Evolutionary conservation across 2,113 vertebrate genomes (phyloP), one percentile per base, ranked within the genome.

Genomic region (Puffinus mauretanicus): DNA sequence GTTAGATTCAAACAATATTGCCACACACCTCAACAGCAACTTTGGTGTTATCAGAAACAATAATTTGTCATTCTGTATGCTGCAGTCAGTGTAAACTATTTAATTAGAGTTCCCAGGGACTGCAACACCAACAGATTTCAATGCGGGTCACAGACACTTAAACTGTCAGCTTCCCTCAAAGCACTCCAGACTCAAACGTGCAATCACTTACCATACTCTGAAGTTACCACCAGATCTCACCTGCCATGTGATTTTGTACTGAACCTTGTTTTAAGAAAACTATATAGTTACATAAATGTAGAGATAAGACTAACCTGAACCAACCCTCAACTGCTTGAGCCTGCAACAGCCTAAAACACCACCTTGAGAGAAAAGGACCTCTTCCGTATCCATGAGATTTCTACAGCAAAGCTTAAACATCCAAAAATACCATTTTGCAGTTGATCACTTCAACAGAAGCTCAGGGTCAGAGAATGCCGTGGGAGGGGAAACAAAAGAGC

Each of bases 381-480:
- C 61, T 82, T 89, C 69, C 3, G 0, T 8, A 73, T 60, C 67
- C 38, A 46, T 34, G 42, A 60, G 38, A 77, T 32, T 60, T 81
- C 70, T 47, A 75, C 76, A 69, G 66, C 18, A 47, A 94, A 67
- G 57, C 36, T 86, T 72, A 71, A 90, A 79, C 30, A 79, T 87
- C 49, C 69, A 81, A 91, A 95, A 94, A 93, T 93, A 92, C 6
- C 19, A 69, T 75, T 94, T 70, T 78, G 44, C 65, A 87, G 81
- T 49, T 95, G 92, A 96, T 97, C 73, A 42, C 73, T 94, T 93
- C 83, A 93, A 79, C 96, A 96, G 94, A 93, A 93, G 73, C 73
- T 78, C 7, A 1, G 73, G 95, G 94, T 96, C 97, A 96, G 36
- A 87, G 52, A 94, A 95, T 87, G 96, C 88, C 96, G 4, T 95